These are phyloP conservation scores for Halesus radiatus DNA, from an alignment of 1,140 invertebrate species.

Conservation along the genomic window DNA sequence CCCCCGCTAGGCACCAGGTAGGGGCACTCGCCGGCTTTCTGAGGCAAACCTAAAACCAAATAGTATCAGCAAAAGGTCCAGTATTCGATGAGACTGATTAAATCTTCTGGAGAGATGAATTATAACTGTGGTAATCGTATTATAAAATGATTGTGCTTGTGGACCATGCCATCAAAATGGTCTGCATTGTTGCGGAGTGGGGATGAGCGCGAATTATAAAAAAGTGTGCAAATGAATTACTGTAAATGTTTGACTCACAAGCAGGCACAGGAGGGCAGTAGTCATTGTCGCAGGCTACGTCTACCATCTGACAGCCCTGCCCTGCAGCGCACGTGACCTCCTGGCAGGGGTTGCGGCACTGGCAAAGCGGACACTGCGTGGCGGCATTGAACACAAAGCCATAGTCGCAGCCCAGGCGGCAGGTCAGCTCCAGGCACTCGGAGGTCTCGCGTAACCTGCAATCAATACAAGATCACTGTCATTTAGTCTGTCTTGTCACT, in stretches of 20 bases:
- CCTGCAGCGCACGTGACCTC: constrained; percentile 73
- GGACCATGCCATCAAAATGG: no score
- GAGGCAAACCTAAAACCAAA: constrained; percentile 70
- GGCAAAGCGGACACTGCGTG: constrained; percentile 80
- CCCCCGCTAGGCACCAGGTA: constrained; percentile 80
- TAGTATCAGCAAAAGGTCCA: no score
- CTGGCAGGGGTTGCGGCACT: constrained; percentile 84
- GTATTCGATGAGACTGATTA: no score
- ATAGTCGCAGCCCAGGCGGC: constrained; percentile 84
- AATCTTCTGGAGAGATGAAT: no score
- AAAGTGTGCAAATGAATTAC: no score
- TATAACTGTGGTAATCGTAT: no score
- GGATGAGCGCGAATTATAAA: no score
- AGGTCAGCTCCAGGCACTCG: constrained; percentile 80
- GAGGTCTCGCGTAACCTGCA: constrained; percentile 72
- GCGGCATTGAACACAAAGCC: constrained; percentile 80
- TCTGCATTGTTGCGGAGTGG: no score
- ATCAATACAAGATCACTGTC: constrained; percentile 1
- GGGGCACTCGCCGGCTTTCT: constrained; percentile 85
- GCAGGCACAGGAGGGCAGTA: constrained; percentile 87
- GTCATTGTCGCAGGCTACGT: constrained; percentile 84
- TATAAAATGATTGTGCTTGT: no score
- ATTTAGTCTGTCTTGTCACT: neutral
- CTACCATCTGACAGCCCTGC: constrained; percentile 82
- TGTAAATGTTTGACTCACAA: constrained; percentile 69